Evolutionary conservation across 2,888 invertebrate species (phyloP), one percentile per base, ranked within the genome.

Genomic region (Neoscelio sp.): DNA sequence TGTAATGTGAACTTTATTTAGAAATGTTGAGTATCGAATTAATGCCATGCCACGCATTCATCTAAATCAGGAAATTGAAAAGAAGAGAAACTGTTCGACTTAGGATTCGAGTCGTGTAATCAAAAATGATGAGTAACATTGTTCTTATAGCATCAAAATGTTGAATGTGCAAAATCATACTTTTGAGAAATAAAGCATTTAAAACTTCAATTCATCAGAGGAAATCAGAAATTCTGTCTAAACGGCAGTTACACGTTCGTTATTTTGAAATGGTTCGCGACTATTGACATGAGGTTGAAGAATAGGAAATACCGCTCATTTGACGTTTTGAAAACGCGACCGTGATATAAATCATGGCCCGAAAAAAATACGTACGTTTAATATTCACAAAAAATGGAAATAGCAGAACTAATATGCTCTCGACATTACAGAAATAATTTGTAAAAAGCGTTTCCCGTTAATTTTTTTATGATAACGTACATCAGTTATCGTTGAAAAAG

Each of bases 251-350:
- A 40, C 33, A 17, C 64, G 30, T 73, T 64, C 64, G 73, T 73
- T 64, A 73, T 64, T 64, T 44, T 48, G 40, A 64, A 73, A 64
- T 64, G 54, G 62, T 38, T 64, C 23, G 23, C 23, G 40, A 46
- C 46, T 56, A 73, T 64, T 73, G 73, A 73, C 62, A 26, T 17
- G 46, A 17, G 35, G 13, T 35, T 64, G 73, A 73, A 64, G 64
- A 46, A 73, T 73, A 62, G 73, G 52, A 54, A 64, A 73, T 73
- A 64, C 38, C 15, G 28, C 33, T 73, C 46, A 54, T 62, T 40
- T 15, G 71, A 73, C 71, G 58, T 52, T 62, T 73, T 54, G 71
- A 46, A 60, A 60, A 50, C 23, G 33, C 23, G 20, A 6, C 12
- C 18, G 12, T 10, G 42, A n/a, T 23, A 28, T 73, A 73, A 73